Conservation (phyloP, 2,888 invertebrate species). For the Diarsia rubi region DNA sequence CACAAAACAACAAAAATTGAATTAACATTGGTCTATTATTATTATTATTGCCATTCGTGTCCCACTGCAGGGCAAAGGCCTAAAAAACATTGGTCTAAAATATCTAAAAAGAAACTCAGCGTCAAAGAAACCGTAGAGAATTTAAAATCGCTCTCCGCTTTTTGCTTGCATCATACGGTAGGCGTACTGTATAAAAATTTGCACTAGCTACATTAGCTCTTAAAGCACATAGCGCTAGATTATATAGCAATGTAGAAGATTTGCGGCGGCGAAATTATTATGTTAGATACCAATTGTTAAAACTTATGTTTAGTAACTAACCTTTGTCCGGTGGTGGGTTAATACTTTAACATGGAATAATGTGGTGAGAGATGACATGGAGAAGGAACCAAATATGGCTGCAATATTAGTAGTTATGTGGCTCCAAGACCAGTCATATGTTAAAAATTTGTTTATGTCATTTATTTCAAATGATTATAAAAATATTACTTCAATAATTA, state of each 20-base stretch:
- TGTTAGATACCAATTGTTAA: constrained; percentile 34
- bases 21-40: not conserved
- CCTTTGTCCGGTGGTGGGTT: constrained; percentile 30
- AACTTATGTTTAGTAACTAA: constrained; percentile 41
- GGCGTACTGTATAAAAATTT: constrained; percentile 32
- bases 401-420: not conserved
- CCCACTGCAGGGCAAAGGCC: too few species aligned
- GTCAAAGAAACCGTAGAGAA: not conserved
- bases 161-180: constrained; percentile 40
- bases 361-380: not conserved
- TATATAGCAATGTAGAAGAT: constrained; percentile 39
- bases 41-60: too few species aligned
- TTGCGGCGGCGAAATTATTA: constrained; percentile 53
- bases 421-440: not conserved
- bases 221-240: constrained; percentile 52
- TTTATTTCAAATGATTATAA: not conserved
- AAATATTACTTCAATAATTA: too few species aligned
- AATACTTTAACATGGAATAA: not conserved
- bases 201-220: constrained; percentile 43
- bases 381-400: not conserved
- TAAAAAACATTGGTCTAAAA: not conserved
- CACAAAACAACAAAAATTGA: too few species aligned
- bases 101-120: not conserved
- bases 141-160: constrained; percentile 39
- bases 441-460: not conserved